Evolutionary conservation across 2,888 invertebrate species (phyloP), one percentile per base, ranked within the genome.

Genomic region (Pollenia griseotomentosa): DNA sequence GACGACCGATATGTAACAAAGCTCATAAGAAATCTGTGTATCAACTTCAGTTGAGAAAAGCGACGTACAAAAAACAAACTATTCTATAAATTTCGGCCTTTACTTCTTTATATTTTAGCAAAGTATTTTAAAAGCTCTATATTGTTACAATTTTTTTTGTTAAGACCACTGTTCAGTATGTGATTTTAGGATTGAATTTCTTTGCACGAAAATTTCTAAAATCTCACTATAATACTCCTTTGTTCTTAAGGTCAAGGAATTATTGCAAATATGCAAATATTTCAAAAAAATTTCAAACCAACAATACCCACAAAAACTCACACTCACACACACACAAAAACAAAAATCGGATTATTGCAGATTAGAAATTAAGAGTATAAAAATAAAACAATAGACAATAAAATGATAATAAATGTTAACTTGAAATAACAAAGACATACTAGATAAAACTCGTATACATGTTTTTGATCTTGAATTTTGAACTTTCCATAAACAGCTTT

Each of bases 181-280:
- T 33, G 33, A 33, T 33, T 33, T 33, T 33, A 33, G 33, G 5
- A 6, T 33, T 33, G 33, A 33, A 33, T 33, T 33, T 48, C 19
- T 46, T 42, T 46, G n/a, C 40, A 53, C 1, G 8, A 53, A 59
- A 78, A 63, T 51, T 42, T 71, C 12, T 8, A 57, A 71, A 83
- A 40, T 48, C 63, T 73, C 14, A 57, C 63, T 65, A 66, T 12
- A 66, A 51, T 74, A 44, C 63, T 83, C 63, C 48, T 78, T 79
- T 79, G 74, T 79, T 63, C 16, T 68, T 79, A 85, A 86, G 86
- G 79, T 86, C 83, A 86, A 79, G 79, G 79, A 63, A 83, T 82
- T 83, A 68, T 48, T 42, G 55, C 14, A 71, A 80, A 78, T 78
- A 70, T 66, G 61, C 53, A 86, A 78, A 82, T 78, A 74, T 68